phyloP scores from a whole-genome alignment of 1,140 invertebrate genomes.

The Heliconius melpomene region DNA sequence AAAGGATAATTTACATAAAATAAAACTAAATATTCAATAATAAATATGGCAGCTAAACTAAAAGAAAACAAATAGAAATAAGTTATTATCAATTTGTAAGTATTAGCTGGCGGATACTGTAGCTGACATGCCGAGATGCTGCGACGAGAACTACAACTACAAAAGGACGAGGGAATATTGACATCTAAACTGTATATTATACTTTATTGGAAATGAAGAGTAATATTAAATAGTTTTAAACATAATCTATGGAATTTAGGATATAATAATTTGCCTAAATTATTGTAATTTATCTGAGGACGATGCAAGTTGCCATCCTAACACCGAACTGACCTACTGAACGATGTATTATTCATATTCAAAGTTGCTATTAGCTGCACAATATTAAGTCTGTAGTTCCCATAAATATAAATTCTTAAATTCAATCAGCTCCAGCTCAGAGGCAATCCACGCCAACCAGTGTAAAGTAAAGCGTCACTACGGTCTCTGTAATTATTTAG shows the following conservation, averaged over 20 bases:
- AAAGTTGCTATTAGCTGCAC: too few relatives aligned
- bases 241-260: too few relatives aligned
- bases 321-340: too few relatives aligned
- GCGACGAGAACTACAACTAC: background rate
- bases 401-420: background rate
- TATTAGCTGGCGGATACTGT: background rate
- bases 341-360: too few relatives aligned
- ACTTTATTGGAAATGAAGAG: too few relatives aligned
- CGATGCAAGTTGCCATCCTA: too few relatives aligned
- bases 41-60: background rate
- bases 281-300: too few relatives aligned
- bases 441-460: conserved; percentile 34
- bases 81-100: background rate
- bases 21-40: background rate
- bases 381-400: background rate
- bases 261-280: too few relatives aligned
- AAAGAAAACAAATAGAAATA: background rate
- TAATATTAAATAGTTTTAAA: too few relatives aligned
- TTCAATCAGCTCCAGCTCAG: background rate
- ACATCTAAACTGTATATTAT: background rate
- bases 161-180: background rate
- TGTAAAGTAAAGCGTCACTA: conserved; percentile 45
- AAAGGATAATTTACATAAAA: too few relatives aligned
- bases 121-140: background rate
- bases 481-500: conserved; percentile 66